phyloP scores from a whole-genome alignment of 2,888 invertebrate genomes.

The Parnassius glacialis region DNA sequence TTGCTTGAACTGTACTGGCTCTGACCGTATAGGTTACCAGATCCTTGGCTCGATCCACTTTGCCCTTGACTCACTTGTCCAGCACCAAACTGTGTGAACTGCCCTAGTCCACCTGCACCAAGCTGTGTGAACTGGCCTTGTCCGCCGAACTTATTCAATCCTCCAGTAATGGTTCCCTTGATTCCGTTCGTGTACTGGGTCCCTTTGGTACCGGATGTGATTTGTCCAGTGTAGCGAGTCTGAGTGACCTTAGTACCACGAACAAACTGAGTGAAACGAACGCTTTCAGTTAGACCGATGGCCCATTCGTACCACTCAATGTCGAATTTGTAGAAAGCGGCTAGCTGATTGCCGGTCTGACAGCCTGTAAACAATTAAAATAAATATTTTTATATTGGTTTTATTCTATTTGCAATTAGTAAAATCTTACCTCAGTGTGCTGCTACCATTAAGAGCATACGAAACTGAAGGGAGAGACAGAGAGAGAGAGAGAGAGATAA shows the following conservation, averaged over 20 bases:
- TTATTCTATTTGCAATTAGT: too few species aligned
- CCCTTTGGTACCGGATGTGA: conserved; percentile 36
- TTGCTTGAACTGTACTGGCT: conserved; percentile 11
- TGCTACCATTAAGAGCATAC: too few species aligned
- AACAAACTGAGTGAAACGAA: conserved; percentile 57
- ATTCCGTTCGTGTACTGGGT: conserved; percentile 29
- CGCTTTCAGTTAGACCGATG: conserved; percentile 66
- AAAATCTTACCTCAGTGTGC: too few species aligned
- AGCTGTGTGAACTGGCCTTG: conserved; percentile 12
- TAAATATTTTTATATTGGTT: too few species aligned
- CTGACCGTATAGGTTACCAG: conserved; percentile 23
- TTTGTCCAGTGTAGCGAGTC: conserved; percentile 43
- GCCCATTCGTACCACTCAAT: conserved; percentile 81
- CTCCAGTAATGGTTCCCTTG: conserved; percentile 31
- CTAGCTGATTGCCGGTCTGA: conserved; percentile 72
- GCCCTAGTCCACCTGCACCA: conserved; percentile 12
- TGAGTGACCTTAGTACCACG: conserved; percentile 44
- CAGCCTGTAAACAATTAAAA: neutral
- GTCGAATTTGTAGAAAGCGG: conserved; percentile 82
- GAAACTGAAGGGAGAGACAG: too few species aligned
- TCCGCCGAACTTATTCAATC: conserved; percentile 28
- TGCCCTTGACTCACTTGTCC: conserved; percentile 19
- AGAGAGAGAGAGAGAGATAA: too few species aligned
- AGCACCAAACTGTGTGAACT: neutral
- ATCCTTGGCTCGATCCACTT: conserved; percentile 35